Evolutionary conservation across 92 coral and sea anemone species (phyloP).

Genomic region (Siderastrea radians): DNA sequence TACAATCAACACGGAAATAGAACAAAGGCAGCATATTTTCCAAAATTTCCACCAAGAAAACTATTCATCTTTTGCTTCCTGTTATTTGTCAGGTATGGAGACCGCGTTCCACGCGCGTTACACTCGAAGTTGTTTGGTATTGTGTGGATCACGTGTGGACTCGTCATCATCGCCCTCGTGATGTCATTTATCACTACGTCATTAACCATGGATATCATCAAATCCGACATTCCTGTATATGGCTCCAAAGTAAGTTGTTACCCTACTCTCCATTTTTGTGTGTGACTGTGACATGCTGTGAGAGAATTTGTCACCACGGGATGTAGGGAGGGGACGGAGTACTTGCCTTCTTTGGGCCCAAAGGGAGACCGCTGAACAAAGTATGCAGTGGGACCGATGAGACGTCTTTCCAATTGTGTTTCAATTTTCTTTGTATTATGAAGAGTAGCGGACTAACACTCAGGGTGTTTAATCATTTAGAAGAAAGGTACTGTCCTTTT

Average conservation of each 20-base stretch:
- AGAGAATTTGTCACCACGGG: no score
- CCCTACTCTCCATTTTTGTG: not conserved
- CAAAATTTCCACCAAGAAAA: not conserved
- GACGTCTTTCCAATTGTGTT: no score
- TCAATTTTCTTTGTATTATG: no score
- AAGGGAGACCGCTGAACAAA: no score
- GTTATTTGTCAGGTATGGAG: conserved; percentile 81
- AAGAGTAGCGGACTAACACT: no score
- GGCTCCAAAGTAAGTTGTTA: conserved; percentile 90
- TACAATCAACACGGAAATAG: no score
- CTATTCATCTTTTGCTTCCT: not conserved
- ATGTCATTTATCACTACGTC: conserved; percentile 93
- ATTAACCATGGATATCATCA: conserved; percentile 85
- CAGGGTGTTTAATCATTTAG: no score
- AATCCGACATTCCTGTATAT: conserved; percentile 75
- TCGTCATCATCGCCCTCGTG: conserved; percentile 85
- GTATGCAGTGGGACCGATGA: no score
- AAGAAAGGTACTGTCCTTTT: no score
- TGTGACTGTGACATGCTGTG: not conserved
- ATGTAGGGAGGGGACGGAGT: no score
- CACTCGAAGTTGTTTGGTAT: conserved; percentile 80
- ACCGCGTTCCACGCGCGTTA: conserved; percentile 84
- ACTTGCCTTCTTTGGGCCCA: no score
- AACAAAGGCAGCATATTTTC: no score
- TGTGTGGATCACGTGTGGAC: conserved; percentile 89